Evolutionary conservation across 2,888 invertebrate species (phyloP), one percentile per base, ranked within the genome.

Genomic region (Galerucella pusilla): DNA sequence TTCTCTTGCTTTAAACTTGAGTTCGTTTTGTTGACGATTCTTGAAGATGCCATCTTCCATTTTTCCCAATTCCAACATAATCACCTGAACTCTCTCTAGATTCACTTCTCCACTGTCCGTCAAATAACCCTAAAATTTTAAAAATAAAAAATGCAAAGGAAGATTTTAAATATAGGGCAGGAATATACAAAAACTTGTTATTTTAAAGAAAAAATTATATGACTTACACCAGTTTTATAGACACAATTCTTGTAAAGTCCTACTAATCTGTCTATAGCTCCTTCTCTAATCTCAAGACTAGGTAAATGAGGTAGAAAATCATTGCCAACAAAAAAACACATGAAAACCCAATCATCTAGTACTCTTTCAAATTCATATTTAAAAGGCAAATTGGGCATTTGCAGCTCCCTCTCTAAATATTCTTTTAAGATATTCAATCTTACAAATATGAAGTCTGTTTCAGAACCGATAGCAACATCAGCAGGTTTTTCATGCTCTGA

Each of bases 261-360:
- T 7, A 99, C 94, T 20, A 99, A 91, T 71, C 98, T 90, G 88
- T 99, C 99, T 66, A 99, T 98, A 0, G 99, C 98, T 0, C 95
- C 96, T 89, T 99, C 98, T 66, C 98, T 91, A 84, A 99, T 99
- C 90, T 99, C 99, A 81, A 99, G 89, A 68, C 98, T 98, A 5
- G 99, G 99, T 80, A 99, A 90, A 90, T 99, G 99, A 0, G 99
- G 99, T 82, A 99, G 88, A 86, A 99, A 99, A 89, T 99, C 99
- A 86, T 99, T 99, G 66, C 99, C 99, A 69, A 99, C 98, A 88
- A 99, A 99, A 90, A 99, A 99, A 86, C 99, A 99, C 97, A 99
- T 98, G 84, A 93, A 93, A 6, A 94, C 99, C 99, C 99, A 99
- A 88, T 99, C 99, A 85, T 99, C 99, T 16, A 99, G 87, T 0